phyloP scores from a whole-genome alignment of 2,888 invertebrate genomes.

The Heliconius charithonia region DNA sequence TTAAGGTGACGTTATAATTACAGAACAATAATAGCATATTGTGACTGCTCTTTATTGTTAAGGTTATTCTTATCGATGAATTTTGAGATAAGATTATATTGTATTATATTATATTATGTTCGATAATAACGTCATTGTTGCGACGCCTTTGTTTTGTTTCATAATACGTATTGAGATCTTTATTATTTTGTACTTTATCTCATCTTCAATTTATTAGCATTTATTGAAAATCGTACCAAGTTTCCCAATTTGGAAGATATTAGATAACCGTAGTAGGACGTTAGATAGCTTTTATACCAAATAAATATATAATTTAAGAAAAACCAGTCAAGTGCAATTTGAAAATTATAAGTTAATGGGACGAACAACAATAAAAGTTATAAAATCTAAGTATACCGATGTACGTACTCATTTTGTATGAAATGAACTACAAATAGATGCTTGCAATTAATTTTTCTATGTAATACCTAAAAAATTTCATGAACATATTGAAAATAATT shows the following conservation, averaged over 20 bases:
- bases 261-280: too few species aligned
- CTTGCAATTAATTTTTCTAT: too few species aligned
- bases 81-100: slow-evolving; percentile 51
- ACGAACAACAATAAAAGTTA: too few species aligned
- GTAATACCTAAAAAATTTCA: too few species aligned
- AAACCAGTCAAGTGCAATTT: too few species aligned
- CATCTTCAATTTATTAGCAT: slow-evolving; percentile 23
- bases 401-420: too few species aligned
- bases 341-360: too few species aligned
- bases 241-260: background rate
- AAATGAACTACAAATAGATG: too few species aligned
- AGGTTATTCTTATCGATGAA: slow-evolving; percentile 56
- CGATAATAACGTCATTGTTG: slow-evolving; percentile 46
- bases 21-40: slow-evolving; percentile 56
- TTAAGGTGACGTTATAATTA: slow-evolving; percentile 51
- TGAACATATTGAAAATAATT: background rate
- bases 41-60: slow-evolving; percentile 56
- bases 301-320: too few species aligned
- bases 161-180: slow-evolving; percentile 37
- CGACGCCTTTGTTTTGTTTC: slow-evolving; percentile 54
- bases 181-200: slow-evolving; percentile 29
- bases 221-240: background rate
- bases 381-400: too few species aligned
- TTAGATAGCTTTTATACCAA: too few species aligned
- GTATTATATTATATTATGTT: slow-evolving; percentile 36